These are phyloP conservation scores for Caprella mutica DNA, from an alignment of 2,888 invertebrate genomes.

Conservation along the genomic window DNA sequence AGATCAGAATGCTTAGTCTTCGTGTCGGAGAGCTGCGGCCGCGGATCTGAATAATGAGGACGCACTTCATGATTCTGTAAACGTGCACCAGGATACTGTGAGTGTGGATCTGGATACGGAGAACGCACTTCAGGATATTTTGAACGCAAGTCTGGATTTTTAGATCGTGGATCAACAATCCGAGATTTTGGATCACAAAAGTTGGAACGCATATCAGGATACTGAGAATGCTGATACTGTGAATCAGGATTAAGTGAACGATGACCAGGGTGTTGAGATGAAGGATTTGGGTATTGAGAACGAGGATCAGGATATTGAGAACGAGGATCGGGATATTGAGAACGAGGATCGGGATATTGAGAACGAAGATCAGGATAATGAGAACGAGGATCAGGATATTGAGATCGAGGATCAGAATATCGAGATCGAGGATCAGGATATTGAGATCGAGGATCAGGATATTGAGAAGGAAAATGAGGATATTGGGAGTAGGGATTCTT, in stretches of 20 bases:
- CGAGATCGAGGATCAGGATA: not conserved
- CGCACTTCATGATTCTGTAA: too few relatives aligned
- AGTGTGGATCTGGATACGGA: not conserved
- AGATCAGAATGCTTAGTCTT: too few relatives aligned
- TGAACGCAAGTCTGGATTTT: constrained; percentile 3
- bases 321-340: not conserved
- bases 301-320: not conserved
- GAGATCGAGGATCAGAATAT: not conserved
- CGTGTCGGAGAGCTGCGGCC: too few relatives aligned
- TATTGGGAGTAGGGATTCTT: too few relatives aligned
- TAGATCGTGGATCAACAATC: not conserved
- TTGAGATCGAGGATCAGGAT: too few relatives aligned
- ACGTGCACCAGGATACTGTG: not conserved
- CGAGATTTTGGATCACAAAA: constrained; percentile 6
- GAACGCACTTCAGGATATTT: constrained; percentile 2
- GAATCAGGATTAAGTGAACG: not conserved
- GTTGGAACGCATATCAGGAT: not conserved
- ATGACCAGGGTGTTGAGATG: not conserved
- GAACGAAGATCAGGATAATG: not conserved
- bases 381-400: not conserved
- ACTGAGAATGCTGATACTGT: constrained; percentile 4
- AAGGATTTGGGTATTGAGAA: not conserved
- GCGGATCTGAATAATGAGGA: too few relatives aligned
- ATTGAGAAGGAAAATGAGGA: too few relatives aligned
- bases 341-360: not conserved